phyloP scores from a whole-genome alignment of 2,888 invertebrate genomes.

The Phyto melanocephala region DNA sequence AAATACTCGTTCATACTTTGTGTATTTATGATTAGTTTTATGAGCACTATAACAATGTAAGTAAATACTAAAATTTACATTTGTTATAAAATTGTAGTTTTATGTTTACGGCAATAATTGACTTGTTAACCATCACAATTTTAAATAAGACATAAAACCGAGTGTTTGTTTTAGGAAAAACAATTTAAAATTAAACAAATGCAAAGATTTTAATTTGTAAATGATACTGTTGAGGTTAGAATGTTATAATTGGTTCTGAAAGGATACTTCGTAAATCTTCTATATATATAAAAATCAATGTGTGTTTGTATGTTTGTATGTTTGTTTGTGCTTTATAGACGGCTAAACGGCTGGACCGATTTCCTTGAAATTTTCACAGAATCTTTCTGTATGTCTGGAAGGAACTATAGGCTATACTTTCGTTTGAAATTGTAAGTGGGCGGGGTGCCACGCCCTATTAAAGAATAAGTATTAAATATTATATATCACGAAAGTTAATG shows the following conservation, averaged over 20 bases:
- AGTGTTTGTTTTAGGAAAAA: conserved; percentile 1
- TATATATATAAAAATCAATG: no score
- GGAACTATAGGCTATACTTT: no score
- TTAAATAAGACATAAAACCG: neutral
- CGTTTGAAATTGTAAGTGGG: no score
- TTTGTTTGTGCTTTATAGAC: no score
- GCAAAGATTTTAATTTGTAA: neutral
- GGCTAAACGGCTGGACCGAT: no score
- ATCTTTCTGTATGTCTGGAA: no score
- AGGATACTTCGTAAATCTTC: neutral
- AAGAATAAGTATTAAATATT: no score
- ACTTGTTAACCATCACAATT: conserved; percentile 25
- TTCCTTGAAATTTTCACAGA: no score
- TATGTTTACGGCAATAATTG: conserved; percentile 3
- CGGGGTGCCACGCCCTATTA: no score
- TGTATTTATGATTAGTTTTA: conserved; percentile 32
- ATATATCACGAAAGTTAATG: no score
- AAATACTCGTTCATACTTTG: conserved; percentile 1
- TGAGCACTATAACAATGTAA: neutral
- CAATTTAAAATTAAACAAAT: neutral
- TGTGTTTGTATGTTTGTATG: no score
- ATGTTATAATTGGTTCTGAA: neutral
- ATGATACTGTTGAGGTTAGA: neutral
- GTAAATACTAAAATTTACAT: conserved; percentile 1
- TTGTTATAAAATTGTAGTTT: conserved; percentile 16